Evolutionary conservation across 2,113 vertebrate species (phyloP).

Genomic region (Irena cyanogastra): DNA sequence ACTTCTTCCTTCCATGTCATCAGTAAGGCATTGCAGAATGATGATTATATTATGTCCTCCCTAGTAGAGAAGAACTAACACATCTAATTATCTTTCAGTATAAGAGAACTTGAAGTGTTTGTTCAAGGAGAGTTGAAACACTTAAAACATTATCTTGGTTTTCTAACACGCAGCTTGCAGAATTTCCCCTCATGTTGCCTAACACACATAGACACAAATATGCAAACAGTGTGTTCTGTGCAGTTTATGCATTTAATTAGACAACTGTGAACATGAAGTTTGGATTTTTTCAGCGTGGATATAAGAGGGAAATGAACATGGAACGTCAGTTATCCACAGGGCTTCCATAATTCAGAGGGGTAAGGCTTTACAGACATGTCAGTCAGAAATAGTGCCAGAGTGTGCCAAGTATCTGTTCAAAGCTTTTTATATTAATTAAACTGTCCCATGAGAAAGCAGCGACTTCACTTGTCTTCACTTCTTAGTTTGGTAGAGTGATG

Average conservation of each 20-base stretch:
- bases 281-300: not conserved
- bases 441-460: conserved; percentile 37
- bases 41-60: not conserved
- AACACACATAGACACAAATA: rapidly evolving
- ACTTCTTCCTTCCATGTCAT: not conserved
- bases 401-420: not conserved
- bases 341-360: not conserved
- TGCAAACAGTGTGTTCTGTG: not conserved
- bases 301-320: not conserved
- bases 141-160: not conserved
- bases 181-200: not conserved
- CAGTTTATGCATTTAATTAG: not conserved
- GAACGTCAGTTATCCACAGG: not conserved
- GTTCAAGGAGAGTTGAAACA: not conserved
- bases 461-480: not conserved
- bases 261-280: not conserved
- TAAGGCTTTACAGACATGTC: not conserved
- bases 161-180: not conserved
- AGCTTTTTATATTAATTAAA: not conserved
- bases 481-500: not conserved
- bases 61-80: not conserved
- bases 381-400: not conserved
- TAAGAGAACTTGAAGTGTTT: not conserved
- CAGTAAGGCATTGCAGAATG: not conserved
- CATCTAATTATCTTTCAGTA: not conserved